Base-by-base conservation (phyloP, 2,888 invertebrate species). In the Melieria crassipennis region DNA sequence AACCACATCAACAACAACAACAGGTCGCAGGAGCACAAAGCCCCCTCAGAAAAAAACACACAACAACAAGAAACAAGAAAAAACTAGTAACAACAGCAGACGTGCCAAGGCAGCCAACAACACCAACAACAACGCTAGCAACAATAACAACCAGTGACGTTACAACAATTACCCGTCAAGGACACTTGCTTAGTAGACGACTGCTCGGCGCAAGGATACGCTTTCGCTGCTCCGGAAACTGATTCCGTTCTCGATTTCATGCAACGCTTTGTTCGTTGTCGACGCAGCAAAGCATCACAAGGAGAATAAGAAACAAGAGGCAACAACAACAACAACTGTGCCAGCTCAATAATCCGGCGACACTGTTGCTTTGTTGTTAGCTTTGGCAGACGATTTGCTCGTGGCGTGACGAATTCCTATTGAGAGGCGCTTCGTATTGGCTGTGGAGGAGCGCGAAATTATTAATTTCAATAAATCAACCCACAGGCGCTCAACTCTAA, bases 1-100 rank as follows among this genome's bases (percentile, higher is more conserved):
- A 68, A 73, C 72, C 52, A 71, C 69, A 65, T 60, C 48, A 61
- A 61, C 13, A 66, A 70, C 52, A 73, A 50, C 69, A 61, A 68
- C 46, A 45, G 16, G 43, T 65, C 7, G 5, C 7, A 46, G 13
- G 3, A 42, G n/a, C 30, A 67, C 11, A 3, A 30, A 30, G 3
- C 30, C 30, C 3, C 30, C 30, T 30, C 30, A 30, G 3, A 30
- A 30, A 30, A 30, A 30, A 65, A 60, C 7, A 58, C 13, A 57
- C 43, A 65, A 5, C 43, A 30, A 52, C 45, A 10, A 6, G 45
- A 16, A 30, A 52, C 45, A 10, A 6, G 30, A 30, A 30, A 30
- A 30, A 30, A 30, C 30, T 30, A n/a, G 16, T 65, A 66, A 30
- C 30, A 30, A 30, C 47, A 66, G 13, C 5, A 30, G 10, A 5